Percentiles rank a stretch among this genome's conserved stretches.
Evolutionary conservation across 1,140 invertebrate species (phyloP).

Genomic region (Pristionchus pacificus): DNA sequence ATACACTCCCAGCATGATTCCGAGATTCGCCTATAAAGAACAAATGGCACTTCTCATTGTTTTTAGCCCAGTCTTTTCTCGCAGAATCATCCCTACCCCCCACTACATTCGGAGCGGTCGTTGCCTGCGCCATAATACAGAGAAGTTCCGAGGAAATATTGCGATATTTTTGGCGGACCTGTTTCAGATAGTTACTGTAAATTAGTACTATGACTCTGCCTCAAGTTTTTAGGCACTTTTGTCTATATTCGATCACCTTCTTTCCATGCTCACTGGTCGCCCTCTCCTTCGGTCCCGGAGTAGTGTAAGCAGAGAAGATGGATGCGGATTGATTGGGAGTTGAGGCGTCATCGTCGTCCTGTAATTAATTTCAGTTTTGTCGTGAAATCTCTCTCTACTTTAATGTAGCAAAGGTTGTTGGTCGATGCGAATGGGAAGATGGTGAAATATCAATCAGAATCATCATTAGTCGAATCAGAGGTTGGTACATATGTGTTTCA

Average conservation of each 20-base stretch:
- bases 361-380: neutral
- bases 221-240: no score
- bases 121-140: neutral
- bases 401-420: neutral
- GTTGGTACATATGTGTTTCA: neutral
- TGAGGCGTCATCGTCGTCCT: slow-evolving; percentile 43
- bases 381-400: neutral
- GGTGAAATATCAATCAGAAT: neutral
- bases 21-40: slow-evolving; percentile 49
- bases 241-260: no score
- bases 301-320: slow-evolving; percentile 51
- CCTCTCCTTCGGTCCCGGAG: slow-evolving; percentile 52
- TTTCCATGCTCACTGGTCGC: slow-evolving; percentile 56
- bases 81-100: no score
- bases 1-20: slow-evolving; percentile 56
- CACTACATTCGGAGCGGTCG: neutral
- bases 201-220: no score
- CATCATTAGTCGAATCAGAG: neutral
- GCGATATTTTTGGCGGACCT: neutral
- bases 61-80: no score
- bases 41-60: no score
- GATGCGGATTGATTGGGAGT: slow-evolving; percentile 19
- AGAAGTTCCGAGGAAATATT: neutral
- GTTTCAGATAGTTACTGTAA: no score
- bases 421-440: neutral